Evolutionary conservation across 2,113 vertebrate genomes (phyloP), one percentile per base, ranked within the genome.

Genomic region (Psephotus haematonotus): DNA sequence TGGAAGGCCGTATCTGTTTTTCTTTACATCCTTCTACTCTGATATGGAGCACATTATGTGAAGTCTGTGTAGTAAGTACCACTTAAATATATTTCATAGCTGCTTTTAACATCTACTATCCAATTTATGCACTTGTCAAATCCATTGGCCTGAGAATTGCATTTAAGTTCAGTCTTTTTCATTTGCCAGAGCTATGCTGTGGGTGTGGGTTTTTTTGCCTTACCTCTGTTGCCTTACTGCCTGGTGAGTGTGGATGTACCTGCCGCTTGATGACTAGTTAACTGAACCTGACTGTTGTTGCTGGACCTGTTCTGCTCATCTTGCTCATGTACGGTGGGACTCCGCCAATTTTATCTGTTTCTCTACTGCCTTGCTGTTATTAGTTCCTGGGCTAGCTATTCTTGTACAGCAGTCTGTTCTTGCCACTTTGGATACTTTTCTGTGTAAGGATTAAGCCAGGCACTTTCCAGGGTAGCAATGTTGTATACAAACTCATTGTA

Each of bases 161-260:
- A 13, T 55, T 77, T 69, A 39, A 46, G 2, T 31, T 83, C 81
- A 53, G 28, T 11, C 3, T 55, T 13, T 84, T 64, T 5, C 8
- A 9, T 1, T 8, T 33, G 1, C 7, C 5, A 74, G 31, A 52
- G 16, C 2, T 43, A 9, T 39, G 14, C 1, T 55, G 31, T 16
- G 17, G 16, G 18, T 14, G 13, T 1, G 39, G 39, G 4, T 37
- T 49, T 17, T 4, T 69, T 52, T 65, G 19, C 6, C 9, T 43
- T 43, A 43, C 43, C 15, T 14, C 43, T 43, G 15, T 50, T 65
- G 19, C 4, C 9, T 31, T 60, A 4, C 19, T 39, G 12, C 8
- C 23, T 68, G 20, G 3, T 15, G 15, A 35, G 4, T 2, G 27
- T 11, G 13, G 50, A 14, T 59, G 29, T 41, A 7, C 7, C 15